Evolutionary conservation across 2,797 vertebrate genomes (phyloP), one percentile per base, ranked within the genome.

Genomic region (Enteromius anoplus): DNA sequence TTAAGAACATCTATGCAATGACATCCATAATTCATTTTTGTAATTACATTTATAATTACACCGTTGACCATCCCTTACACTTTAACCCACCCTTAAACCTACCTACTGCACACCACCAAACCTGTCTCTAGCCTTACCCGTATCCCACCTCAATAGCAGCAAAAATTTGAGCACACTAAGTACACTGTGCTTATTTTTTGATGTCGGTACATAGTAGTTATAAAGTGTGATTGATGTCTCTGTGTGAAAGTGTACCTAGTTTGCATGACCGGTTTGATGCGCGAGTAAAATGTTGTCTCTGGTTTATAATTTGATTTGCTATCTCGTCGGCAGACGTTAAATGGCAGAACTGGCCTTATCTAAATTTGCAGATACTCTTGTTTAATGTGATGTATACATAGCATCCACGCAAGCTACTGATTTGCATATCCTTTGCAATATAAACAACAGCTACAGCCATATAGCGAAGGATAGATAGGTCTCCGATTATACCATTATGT

Each of bases 401-500:
- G 23, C 73, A 62, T 65, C 29, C 47, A 37, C 23, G 10, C 77
- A 79, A 76, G 32, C 21, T 45, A 47, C 45, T 51, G 17, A 83
- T 83, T 83, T 86, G 81, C 75, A 86, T 83, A 19, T 42, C 23
- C 58, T 70, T 78, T 72, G 29, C 68, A 78, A 66, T 53, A 47
- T 70, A 85, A 45, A 73, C 72, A 53, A 62, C 21, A 14, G 51
- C 65, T 83, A 15, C 65, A 83, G 51, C 29, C 80, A 70, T 55
- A 68, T 72, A 60, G 58, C 51, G 80, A 53, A 55, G 26, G 60
- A 75, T 64, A 82, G 60, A 76, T 81, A 45, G 53, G 45, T 66
- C 80, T 84, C 82, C 78, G 65, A 84, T 83, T 68, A 75, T 83
- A 77, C 73, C 81, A 47, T 75, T 64, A 23, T 51, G 60, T 60